Evolutionary conservation across 2,888 invertebrate species (phyloP), one percentile per base, ranked within the genome.

Genomic region (Tenthredo notha): DNA sequence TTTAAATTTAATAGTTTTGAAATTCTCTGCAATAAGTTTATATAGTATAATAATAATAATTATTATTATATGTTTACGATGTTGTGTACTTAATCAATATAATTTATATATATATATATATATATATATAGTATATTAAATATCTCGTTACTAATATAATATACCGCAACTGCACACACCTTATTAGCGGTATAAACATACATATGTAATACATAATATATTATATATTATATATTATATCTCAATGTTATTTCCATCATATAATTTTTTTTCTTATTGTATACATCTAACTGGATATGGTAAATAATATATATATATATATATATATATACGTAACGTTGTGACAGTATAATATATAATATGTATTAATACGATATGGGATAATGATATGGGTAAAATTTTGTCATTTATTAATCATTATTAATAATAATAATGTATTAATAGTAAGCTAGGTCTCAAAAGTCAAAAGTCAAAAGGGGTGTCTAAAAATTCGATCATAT

Each of bases 401-500:
- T 40, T 33, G n/a, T 21, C 25, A 29, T 61, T n/a, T 40, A 40
- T 40, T 58, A n/a, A 40, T 61, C 33, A 61, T 61, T 61, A 58
- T 61, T 40, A n/a, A n/a, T n/a, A 2, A 50, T 80, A 58, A 37
- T 12, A 29, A 77, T 77, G 37, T 12, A 37, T 21, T 61, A 40
- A 80, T 58, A n/a, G 58, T 37, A 61, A 10, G n/a, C 61, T 61
- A 80, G 21, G 40, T 61, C 33, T 77, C 47, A 77, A 50, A 50
- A 77, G 29, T 80, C 40, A 61, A 80, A 80, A 80, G 80, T 80
- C 80, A 80, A 80, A 80, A 80, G 40, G 80, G 50, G 37, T 33
- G 58, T 61, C 61, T 40, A 58, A 80, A 80, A 80, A 80, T 80
- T 80, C 80, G 61, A 80, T 80, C 58, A 80, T 80, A 67, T 67